Conservation (phyloP, 1,140 invertebrate species). For the Apolygus lucorum region DNA sequence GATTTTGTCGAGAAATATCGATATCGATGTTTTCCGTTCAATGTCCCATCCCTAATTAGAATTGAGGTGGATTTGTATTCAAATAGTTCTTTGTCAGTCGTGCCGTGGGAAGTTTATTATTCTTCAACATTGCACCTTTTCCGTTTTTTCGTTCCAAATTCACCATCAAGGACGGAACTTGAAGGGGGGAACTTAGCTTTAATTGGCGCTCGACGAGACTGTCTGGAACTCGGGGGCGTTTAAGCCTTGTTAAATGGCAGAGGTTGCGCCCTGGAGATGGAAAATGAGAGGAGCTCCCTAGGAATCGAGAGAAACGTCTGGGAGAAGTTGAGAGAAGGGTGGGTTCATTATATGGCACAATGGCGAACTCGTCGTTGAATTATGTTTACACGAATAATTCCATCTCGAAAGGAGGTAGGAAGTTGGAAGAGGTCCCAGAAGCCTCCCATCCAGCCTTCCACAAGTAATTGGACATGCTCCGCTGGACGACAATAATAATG, state of each 20-base stretch:
- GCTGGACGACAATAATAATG: constrained; percentile 28
- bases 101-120: no score
- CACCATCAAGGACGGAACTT: neutral
- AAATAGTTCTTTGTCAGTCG: no score
- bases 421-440: constrained; percentile 17
- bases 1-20: no score
- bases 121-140: neutral
- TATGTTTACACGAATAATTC: constrained; percentile 31
- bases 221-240: neutral
- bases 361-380: constrained; percentile 18
- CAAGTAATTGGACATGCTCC: constrained; percentile 26
- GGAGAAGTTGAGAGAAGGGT: neutral
- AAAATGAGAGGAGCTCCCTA: neutral
- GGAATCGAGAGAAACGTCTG: neutral
- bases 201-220: neutral
- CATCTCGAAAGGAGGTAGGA: constrained; percentile 25
- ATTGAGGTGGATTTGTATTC: no score
- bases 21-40: no score
- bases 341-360: constrained; percentile 15
- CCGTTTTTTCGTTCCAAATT: neutral
- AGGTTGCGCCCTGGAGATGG: neutral
- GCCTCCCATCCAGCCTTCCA: constrained; percentile 16
- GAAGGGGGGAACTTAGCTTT: constrained; percentile 1
- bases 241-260: neutral
- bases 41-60: no score